These are phyloP conservation scores for Polyergus mexicanus DNA, from an alignment of 1,140 invertebrate species.

Conservation along the genomic window DNA sequence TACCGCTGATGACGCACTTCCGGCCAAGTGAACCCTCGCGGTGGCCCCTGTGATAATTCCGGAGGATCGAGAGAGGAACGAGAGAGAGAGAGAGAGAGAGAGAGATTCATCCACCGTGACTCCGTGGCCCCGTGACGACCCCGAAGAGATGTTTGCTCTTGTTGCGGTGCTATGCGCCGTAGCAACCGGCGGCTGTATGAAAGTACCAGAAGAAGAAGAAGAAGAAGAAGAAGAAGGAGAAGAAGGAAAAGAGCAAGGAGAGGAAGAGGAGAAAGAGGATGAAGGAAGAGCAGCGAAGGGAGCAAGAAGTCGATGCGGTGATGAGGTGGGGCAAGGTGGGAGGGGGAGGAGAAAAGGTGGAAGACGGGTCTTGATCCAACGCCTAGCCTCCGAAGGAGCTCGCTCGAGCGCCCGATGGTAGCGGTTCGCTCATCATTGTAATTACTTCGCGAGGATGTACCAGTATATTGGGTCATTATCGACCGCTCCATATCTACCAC, in stretches of 20 bases:
- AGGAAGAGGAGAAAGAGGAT: conserved; percentile 53
- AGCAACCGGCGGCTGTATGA: conserved; percentile 63
- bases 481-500: conserved; percentile 84
- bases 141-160: conserved; percentile 82
- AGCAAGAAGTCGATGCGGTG: conserved; percentile 47
- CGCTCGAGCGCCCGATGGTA: conserved; percentile 76
- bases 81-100: conserved; percentile 69
- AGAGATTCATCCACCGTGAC: conserved; percentile 80
- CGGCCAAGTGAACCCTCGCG: conserved; percentile 78
- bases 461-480: conserved; percentile 86
- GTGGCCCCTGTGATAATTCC: conserved; percentile 78
- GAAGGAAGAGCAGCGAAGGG: conserved; percentile 69
- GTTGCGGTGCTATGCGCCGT: conserved; percentile 78
- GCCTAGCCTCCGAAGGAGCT: conserved; percentile 78
- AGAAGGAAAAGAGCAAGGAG: conserved; percentile 32
- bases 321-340: conserved; percentile 16
- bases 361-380: conserved; percentile 64
- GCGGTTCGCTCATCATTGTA: conserved; percentile 85
- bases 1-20: conserved; percentile 80
- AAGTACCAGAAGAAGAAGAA: conserved; percentile 62
- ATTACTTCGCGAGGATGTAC: conserved; percentile 85
- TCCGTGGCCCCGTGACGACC: conserved; percentile 84
- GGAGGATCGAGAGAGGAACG: conserved; percentile 77
- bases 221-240: conserved; percentile 48
- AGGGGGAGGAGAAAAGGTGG: conserved; percentile 38